Base-by-base conservation (phyloP, 2,888 invertebrate genomes). In the Lobophora halterata region DNA sequence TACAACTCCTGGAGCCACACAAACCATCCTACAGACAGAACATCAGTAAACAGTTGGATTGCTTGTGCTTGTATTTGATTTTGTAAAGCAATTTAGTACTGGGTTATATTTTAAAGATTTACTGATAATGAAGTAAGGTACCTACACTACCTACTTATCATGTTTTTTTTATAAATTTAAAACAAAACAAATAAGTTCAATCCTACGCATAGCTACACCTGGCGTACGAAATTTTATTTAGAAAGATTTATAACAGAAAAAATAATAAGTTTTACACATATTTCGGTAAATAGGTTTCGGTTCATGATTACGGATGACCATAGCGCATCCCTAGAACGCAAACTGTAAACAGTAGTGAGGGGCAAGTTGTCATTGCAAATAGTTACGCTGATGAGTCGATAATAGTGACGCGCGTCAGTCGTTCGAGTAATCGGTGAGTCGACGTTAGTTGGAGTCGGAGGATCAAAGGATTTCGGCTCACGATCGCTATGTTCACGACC, bases 381-480 rank as follows among this genome's bases (percentile, higher is more conserved):
- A 58, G 58, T 54, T 49, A 46, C 43, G 47, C 55, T 71, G 74
- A 75, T 80, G 71, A 74, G 65, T 65, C 52, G 45, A 54, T 57
- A 65, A 65, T 62, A 58, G 50, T 50, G 53, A 50, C 48, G 42
- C 40, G 44, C 44, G 44, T 46, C 46, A 20, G 44, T 50, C 37
- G 46, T 48, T 49, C 44, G 44, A 38, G 46, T 50, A 53, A 50
- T 48, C 46, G 44, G 34, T 44, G 31, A 39, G 73, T 71, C 64
- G 65, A 69, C 70, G 69, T 75, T 79, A 68, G 76, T 79, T 80
- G 79, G 72, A 63, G 81, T 71, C 79, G 80, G 67, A 53, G 66
- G 68, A 76, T 83, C 82, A 81, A 83, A 83, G 61, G 61, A 65
- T 60, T 69, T 66, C 63, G 61, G 62, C 71, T 79, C 83, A 83